Percentiles rank a stretch among this genome's conserved stretches.
phyloP scores from a whole-genome alignment of 2,113 vertebrate genomes.

The Nesoenas mayeri region DNA sequence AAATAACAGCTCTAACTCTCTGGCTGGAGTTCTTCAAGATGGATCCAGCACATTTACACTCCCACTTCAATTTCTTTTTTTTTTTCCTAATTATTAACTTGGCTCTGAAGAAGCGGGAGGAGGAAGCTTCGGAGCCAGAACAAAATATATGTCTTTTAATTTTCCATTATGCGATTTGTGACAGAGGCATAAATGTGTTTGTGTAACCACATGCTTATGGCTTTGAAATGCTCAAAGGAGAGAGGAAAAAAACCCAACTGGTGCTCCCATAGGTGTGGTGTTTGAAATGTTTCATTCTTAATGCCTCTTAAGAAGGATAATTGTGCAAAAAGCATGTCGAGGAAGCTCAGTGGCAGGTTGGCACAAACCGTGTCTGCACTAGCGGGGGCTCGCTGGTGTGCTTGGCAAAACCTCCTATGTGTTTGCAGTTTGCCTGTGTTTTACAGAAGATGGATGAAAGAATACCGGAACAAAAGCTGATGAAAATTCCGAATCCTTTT shows the following conservation, averaged over 20 bases:
- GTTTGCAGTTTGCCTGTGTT: background rate
- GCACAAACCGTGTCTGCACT: background rate
- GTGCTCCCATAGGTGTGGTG: background rate
- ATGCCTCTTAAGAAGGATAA: background rate
- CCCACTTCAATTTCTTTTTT: background rate
- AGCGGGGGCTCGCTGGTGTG: fast-evolving
- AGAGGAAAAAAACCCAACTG: fast-evolving
- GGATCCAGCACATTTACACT: background rate
- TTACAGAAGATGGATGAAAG: background rate
- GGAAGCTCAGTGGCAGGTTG: background rate
- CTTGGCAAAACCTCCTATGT: background rate
- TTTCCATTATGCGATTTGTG: background rate
- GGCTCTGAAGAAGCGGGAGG: background rate
- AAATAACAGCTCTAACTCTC: background rate
- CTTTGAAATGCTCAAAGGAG: background rate
- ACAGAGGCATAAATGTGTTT: background rate
- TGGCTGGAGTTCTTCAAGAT: background rate
- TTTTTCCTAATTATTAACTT: background rate
- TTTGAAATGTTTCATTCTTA: background rate
- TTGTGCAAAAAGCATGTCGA: background rate
- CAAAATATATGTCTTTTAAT: background rate
- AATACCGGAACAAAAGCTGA: background rate
- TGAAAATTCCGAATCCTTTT: background rate
- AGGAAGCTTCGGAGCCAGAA: background rate
- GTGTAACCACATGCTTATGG: background rate